A percentile compares a stretch with the other conserved stretches of the same genome.
These are phyloP conservation scores for Phyllotis vaccarum DNA, from an alignment of 2,797 vertebrate species.

Conservation along the genomic window DNA sequence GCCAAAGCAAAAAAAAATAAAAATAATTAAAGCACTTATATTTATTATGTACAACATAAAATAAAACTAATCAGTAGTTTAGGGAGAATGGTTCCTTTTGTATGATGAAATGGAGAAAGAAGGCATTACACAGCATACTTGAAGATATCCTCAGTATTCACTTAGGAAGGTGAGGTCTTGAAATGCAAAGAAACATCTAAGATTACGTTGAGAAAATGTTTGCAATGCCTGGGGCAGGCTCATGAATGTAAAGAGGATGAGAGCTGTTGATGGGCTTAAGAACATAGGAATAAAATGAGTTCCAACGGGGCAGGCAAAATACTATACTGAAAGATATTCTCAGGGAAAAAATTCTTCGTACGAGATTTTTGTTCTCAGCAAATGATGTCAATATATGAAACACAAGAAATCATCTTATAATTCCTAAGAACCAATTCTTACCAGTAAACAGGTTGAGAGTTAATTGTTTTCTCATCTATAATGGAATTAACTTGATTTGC, in stretches of 20 bases:
- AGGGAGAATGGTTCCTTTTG: not conserved
- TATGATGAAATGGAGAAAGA: too few relatives aligned
- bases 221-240: not conserved
- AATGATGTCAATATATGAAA: not conserved
- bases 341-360: conserved; percentile 1
- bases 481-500: not conserved
- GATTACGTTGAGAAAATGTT: conserved; percentile 3
- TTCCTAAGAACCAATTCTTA: not conserved
- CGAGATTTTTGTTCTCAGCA: conserved; percentile 41
- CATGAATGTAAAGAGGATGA: conserved; percentile 40
- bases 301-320: not conserved
- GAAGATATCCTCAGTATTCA: conserved; percentile 22
- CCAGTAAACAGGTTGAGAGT: not conserved
- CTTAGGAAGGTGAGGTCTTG: not conserved
- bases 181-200: conserved; percentile 52
- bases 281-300: conserved; percentile 41
- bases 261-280: conserved; percentile 31
- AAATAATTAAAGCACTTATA: conserved; percentile 1
- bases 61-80: not conserved
- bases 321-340: not conserved
- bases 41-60: not conserved
- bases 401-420: not conserved
- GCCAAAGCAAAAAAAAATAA: not conserved
- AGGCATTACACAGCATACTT: not conserved
- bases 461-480: not conserved